Percentiles rank a stretch among this genome's conserved stretches.
Conservation (phyloP, 1,140 invertebrate genomes). For the Euwallacea fornicatus region DNA sequence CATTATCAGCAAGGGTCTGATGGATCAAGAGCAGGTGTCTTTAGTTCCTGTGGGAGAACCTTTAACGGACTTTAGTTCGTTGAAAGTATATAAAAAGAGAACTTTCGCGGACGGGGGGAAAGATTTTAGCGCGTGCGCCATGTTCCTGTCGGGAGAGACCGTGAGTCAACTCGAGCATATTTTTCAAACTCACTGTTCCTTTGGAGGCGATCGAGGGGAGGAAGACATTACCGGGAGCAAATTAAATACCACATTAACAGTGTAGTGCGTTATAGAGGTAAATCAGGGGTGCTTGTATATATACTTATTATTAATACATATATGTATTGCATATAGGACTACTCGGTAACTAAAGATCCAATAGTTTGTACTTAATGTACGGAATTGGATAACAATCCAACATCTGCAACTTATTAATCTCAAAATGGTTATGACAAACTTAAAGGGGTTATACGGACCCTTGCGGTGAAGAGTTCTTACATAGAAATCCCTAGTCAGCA, state of each 20-base stretch:
- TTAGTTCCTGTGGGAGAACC: slow-evolving; percentile 51
- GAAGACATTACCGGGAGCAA: slow-evolving; percentile 10
- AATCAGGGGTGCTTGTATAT: no score
- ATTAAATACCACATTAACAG: slow-evolving; percentile 19
- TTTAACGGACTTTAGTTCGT: slow-evolving; percentile 51
- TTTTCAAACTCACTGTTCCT: slow-evolving; percentile 22
- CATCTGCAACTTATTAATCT: no score
- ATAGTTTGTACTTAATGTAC: no score
- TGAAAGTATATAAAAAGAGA: slow-evolving; percentile 52
- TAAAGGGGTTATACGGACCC: no score
- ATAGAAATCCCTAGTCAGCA: no score
- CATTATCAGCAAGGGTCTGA: slow-evolving; percentile 39
- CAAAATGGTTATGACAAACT: no score
- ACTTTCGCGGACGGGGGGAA: slow-evolving; percentile 23
- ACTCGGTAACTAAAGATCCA: no score
- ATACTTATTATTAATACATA: no score
- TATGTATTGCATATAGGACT: no score
- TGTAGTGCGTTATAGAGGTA: neutral
- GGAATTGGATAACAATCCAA: no score
- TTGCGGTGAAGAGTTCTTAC: no score
- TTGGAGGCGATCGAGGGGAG: slow-evolving; percentile 5
- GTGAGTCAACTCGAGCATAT: slow-evolving; percentile 17
- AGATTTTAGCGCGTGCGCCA: slow-evolving; percentile 18
- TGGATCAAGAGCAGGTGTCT: slow-evolving; percentile 50
- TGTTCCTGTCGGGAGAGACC: slow-evolving; percentile 25